These are phyloP conservation scores for Portevinia maculata DNA, from an alignment of 2,888 invertebrate genomes.

Conservation along the genomic window DNA sequence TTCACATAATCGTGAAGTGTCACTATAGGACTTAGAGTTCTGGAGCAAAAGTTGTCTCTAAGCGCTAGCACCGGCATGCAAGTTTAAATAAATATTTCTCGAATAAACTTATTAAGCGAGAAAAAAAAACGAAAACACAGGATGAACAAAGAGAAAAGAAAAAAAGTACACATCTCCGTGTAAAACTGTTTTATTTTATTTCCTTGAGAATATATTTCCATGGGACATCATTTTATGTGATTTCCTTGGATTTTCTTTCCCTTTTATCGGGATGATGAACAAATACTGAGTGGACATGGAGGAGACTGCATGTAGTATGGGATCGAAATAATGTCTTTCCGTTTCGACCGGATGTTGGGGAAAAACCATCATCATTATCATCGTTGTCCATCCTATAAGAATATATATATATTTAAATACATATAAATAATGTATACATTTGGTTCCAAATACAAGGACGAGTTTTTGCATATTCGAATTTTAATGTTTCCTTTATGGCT, in stretches of 20 bases:
- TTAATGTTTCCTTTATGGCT: slow-evolving; percentile 66
- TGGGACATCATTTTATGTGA: slow-evolving; percentile 53
- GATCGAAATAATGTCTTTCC: slow-evolving; percentile 61
- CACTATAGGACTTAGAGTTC: background rate
- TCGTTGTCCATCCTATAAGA: slow-evolving; percentile 59
- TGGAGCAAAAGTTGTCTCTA: background rate
- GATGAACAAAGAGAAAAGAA: slow-evolving; percentile 1
- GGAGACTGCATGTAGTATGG: slow-evolving; percentile 12
- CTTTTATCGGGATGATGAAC: slow-evolving; percentile 1
- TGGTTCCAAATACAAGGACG: slow-evolving; percentile 19
- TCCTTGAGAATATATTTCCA: slow-evolving; percentile 47
- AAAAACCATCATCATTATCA: slow-evolving; percentile 50
- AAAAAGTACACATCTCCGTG: slow-evolving; percentile 38
- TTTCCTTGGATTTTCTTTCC: slow-evolving; percentile 40
- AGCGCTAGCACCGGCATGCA: slow-evolving; percentile 22
- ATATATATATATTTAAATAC: slow-evolving; percentile 1
- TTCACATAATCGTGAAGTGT: slow-evolving; percentile 59
- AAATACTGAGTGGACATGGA: slow-evolving; percentile 28
- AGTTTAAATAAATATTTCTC: slow-evolving; percentile 63
- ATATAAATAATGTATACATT: slow-evolving; percentile 6
- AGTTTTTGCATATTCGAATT: slow-evolving; percentile 59
- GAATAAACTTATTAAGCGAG: slow-evolving; percentile 51
- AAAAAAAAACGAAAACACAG: background rate
- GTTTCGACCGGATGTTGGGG: slow-evolving; percentile 60
- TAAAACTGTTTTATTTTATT: slow-evolving; percentile 65